phyloP scores from a whole-genome alignment of 2,888 invertebrate species.

The Leptopilina myrica region DNA sequence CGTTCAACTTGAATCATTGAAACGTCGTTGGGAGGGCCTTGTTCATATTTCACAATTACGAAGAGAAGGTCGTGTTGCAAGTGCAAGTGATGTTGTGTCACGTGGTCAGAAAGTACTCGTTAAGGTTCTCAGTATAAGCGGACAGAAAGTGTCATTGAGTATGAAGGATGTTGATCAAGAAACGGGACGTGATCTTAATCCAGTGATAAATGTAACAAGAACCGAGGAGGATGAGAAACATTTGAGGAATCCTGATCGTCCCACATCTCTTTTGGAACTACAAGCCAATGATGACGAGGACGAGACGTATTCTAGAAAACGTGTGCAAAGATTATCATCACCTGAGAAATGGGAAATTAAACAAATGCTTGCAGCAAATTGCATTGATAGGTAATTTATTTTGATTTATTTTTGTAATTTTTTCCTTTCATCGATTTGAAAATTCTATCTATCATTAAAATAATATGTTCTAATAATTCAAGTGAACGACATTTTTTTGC shows the following conservation, averaged over 20 bases:
- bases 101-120: slow-evolving; percentile 91
- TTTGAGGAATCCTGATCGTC: slow-evolving; percentile 95
- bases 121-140: slow-evolving; percentile 94
- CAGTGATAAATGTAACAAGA: slow-evolving; percentile 83
- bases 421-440: too few species aligned
- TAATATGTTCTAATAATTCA: too few species aligned
- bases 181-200: slow-evolving; percentile 96
- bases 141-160: slow-evolving; percentile 93
- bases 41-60: slow-evolving; percentile 97
- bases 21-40: slow-evolving; percentile 94
- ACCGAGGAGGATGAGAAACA: slow-evolving; percentile 82
- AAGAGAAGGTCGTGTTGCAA: slow-evolving; percentile 94
- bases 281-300: slow-evolving; percentile 83
- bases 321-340: slow-evolving; percentile 94
- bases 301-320: slow-evolving; percentile 88
- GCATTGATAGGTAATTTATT: slow-evolving; percentile 65
- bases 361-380: slow-evolving; percentile 80
- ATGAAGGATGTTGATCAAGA: slow-evolving; percentile 99
- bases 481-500: too few species aligned
- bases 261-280: slow-evolving; percentile 79
- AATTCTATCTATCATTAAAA: too few species aligned
- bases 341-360: slow-evolving; percentile 99
- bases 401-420: background rate
- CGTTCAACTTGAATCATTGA: slow-evolving; percentile 94
- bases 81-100: slow-evolving; percentile 94